These are phyloP conservation scores for Amphipoea oculea DNA, from an alignment of 2,888 invertebrate species.

Conservation along the genomic window DNA sequence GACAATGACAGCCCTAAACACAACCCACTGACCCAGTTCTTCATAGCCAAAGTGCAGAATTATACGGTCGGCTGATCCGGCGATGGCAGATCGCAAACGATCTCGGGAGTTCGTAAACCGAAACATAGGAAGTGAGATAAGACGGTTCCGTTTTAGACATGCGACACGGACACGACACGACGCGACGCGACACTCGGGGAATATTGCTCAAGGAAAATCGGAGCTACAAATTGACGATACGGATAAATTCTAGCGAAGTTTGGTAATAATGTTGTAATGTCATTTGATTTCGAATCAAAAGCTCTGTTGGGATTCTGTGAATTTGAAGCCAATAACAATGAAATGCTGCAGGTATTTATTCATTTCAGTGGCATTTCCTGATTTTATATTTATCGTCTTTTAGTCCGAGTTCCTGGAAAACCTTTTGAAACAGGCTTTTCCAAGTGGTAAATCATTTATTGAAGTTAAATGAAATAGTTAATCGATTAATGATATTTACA, in stretches of 20 bases:
- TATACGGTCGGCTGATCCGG: conserved; percentile 69
- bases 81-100: conserved; percentile 67
- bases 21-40: conserved; percentile 72
- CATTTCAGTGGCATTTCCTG: neutral
- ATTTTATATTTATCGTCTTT: neutral
- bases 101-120: conserved; percentile 70
- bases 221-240: conserved; percentile 18
- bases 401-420: neutral
- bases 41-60: conserved; percentile 68
- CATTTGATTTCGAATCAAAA: conserved; percentile 15
- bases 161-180: conserved; percentile 56
- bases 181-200: conserved; percentile 28
- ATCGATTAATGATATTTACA: neutral
- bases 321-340: neutral
- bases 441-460: neutral
- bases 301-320: conserved; percentile 4
- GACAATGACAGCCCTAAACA: conserved; percentile 55
- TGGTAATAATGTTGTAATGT: conserved; percentile 7
- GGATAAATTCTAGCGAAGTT: conserved; percentile 25
- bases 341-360: conserved; percentile 11
- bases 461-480: neutral
- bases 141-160: conserved; percentile 60
- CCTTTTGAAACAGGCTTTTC: neutral
- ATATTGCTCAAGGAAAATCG: conserved; percentile 32
- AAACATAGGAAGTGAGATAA: conserved; percentile 68